Evolutionary conservation across 2,113 vertebrate species (phyloP).

Genomic region (Chionodraco myersi): DNA sequence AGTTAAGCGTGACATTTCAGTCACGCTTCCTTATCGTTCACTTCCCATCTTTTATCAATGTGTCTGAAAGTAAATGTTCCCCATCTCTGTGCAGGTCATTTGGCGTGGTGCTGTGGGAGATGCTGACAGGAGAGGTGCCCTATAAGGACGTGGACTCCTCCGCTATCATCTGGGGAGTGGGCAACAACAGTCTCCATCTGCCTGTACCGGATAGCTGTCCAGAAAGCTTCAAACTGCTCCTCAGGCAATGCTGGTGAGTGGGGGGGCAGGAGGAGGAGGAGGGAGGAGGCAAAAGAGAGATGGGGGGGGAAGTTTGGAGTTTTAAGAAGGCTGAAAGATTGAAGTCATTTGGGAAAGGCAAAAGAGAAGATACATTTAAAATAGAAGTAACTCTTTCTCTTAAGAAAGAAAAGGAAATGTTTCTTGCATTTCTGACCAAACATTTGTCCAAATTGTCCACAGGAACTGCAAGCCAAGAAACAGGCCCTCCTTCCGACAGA

Average conservation of each 20-base stretch:
- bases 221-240: constrained; percentile 97
- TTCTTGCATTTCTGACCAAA: constrained; percentile 11
- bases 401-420: not conserved
- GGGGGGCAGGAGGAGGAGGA: not conserved
- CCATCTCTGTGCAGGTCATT: constrained; percentile 88
- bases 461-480: constrained; percentile 98
- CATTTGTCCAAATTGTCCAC: constrained; percentile 33
- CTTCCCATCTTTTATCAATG: constrained; percentile 5
- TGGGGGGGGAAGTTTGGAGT: not conserved
- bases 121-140: constrained; percentile 96
- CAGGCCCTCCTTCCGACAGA: constrained; percentile 96
- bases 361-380: not conserved
- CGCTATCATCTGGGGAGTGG: constrained; percentile 98
- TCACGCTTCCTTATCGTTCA: constrained; percentile 25
- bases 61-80: constrained; percentile 7
- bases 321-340: not conserved
- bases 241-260: constrained; percentile 97
- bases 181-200: constrained; percentile 97
- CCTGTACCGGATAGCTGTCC: constrained; percentile 96
- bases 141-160: constrained; percentile 99
- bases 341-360: not conserved
- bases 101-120: constrained; percentile 97
- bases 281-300: not conserved
- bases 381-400: not conserved
- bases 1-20: constrained; percentile 28